Evolutionary conservation across 2,113 vertebrate species (phyloP), one percentile per base, ranked within the genome.

Genomic region (Percina caprodes): DNA sequence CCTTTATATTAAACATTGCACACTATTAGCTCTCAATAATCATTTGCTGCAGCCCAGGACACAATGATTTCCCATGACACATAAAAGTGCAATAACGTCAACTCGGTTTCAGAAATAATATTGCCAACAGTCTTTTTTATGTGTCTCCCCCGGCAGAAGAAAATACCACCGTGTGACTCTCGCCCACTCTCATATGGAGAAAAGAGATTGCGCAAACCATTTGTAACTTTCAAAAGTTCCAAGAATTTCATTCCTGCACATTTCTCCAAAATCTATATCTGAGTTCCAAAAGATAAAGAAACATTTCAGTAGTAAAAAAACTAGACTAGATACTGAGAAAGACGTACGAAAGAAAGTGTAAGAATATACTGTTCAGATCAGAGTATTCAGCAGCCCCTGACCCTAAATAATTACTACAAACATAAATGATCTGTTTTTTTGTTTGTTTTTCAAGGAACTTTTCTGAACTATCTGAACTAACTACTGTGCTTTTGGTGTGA

Each of bases 51-150:
- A 94, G 93, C 93, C 92, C 92, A 95, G 88, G 93, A 93, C 95
- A 91, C 95, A 92, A 95, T 98, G 97, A 97, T 98, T 97, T 97
- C 98, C 98, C 97, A 93, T 94, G 97, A 94, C 94, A 88, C 96
- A 91, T 93, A 92, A 94, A 93, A 94, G 87, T 88, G 94, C 93
- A 95, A 96, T 95, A 95, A 94, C 87, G 88, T 92, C 94, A 92
- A 89, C 92, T 90, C 84, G 12, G 80, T 94, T 94, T 92, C 94
- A 91, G 90, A 93, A 91, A 93, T 95, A 94, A 95, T 95, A 96
- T 94, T 92, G 92, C 92, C 89, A 82, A 86, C 92, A 86, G 92
- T 94, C 85, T 91, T 93, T 93, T 93, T 93, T 93, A 92, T 93
- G 86, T 84, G 82, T 86, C 90, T 93, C 88, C 75, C 75, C 68